Evolutionary conservation across 2,113 vertebrate genomes (phyloP), one percentile per base, ranked within the genome.

Genomic region (Thryonomys swinderianus): DNA sequence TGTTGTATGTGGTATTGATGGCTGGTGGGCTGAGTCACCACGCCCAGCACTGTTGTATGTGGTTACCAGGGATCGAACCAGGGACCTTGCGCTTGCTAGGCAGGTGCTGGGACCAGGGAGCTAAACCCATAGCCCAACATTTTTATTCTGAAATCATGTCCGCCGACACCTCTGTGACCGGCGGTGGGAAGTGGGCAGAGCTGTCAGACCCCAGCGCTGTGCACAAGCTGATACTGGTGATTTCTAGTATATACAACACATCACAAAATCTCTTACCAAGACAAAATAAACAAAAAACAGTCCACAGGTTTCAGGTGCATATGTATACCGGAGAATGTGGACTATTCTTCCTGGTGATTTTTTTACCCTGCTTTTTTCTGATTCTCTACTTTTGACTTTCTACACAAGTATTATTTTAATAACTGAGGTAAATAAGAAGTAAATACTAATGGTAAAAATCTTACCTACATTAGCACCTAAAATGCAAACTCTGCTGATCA

Each of bases 61-160:
- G n/a, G n/a, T n/a, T n/a, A n/a, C n/a, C n/a, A n/a, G n/a, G n/a
- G n/a, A n/a, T n/a, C n/a, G n/a, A n/a, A n/a, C n/a, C n/a, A n/a
- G n/a, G n/a, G n/a, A n/a, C n/a, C n/a, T n/a, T n/a, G n/a, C n/a
- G n/a, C n/a, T n/a, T n/a, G n/a, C n/a, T n/a, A n/a, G n/a, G n/a
- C n/a, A n/a, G n/a, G n/a, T n/a, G n/a, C n/a, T n/a, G n/a, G n/a
- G n/a, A n/a, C n/a, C n/a, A n/a, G n/a, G n/a, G n/a, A n/a, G n/a
- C n/a, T n/a, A n/a, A n/a, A n/a, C n/a, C n/a, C n/a, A n/a, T n/a
- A n/a, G n/a, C n/a, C n/a, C n/a, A n/a, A 74, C 23, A 45, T 81
- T 93, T 91, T 93, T 32, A 69, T 48, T 80, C 88, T 88, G 69
- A 83, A 96, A 83, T 91, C 55, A 88, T 4, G 85, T 18, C 62